phyloP scores from a whole-genome alignment of 2,888 invertebrate species.

The Doris montereyensis region DNA sequence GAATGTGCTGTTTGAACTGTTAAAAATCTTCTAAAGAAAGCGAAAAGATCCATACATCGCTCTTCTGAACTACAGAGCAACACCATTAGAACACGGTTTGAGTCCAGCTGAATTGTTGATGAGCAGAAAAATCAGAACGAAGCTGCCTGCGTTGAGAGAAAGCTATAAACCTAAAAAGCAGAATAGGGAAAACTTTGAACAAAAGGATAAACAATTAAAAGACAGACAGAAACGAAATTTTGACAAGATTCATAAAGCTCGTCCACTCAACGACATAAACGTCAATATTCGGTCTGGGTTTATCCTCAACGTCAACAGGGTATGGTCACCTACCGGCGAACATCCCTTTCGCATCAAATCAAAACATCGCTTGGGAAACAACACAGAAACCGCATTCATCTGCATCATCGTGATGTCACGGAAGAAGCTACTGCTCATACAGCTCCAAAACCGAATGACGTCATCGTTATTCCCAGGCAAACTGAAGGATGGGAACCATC shows the following conservation, averaged over 20 bases:
- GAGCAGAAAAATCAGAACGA: conserved; percentile 25
- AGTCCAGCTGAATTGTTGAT: conserved; percentile 29
- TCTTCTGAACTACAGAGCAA: conserved; percentile 15
- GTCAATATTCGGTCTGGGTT: no score
- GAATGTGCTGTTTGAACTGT: conserved; percentile 25
- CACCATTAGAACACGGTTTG: conserved; percentile 20
- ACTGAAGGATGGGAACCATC: background rate
- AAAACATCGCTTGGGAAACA: background rate
- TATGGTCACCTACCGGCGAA: background rate
- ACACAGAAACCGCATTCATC: background rate
- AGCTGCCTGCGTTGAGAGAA: background rate
- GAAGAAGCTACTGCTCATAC: background rate
- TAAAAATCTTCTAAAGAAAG: conserved; percentile 24
- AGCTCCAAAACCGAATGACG: background rate
- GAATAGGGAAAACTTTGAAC: background rate
- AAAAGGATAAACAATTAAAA: background rate
- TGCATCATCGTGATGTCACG: background rate
- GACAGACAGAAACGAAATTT: background rate
- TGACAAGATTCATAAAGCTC: background rate
- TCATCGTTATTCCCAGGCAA: background rate
- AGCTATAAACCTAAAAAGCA: background rate
- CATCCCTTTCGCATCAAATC: background rate
- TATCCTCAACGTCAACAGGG: background rate
- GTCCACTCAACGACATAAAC: background rate
- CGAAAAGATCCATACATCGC: conserved; percentile 25